A percentile compares a stretch with the other conserved stretches of the same genome.
phyloP scores from a whole-genome alignment of 2,888 invertebrate species.

The Peribatodes rhomboidaria region DNA sequence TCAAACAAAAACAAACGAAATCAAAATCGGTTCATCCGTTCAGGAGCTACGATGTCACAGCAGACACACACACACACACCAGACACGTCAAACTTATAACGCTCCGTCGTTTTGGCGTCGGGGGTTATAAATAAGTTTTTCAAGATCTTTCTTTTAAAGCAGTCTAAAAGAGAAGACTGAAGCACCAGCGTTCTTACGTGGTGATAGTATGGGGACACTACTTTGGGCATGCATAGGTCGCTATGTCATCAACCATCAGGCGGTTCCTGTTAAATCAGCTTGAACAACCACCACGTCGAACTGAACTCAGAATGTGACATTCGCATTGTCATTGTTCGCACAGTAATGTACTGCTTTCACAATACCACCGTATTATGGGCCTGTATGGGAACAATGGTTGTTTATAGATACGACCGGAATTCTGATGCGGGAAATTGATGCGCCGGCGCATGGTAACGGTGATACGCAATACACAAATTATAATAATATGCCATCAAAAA shows the following conservation, averaged over 20 bases:
- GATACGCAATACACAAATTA: constrained; percentile 39
- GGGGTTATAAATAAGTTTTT: too few relatives aligned
- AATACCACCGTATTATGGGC: constrained; percentile 55
- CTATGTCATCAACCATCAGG: background rate
- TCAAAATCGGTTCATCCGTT: too few relatives aligned
- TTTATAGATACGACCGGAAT: constrained; percentile 71
- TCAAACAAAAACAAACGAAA: too few relatives aligned
- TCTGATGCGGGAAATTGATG: constrained; percentile 63
- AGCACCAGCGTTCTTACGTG: too few relatives aligned
- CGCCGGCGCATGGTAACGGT: constrained; percentile 57
- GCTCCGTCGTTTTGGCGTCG: too few relatives aligned
- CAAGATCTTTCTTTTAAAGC: too few relatives aligned
- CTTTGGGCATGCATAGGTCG: background rate
- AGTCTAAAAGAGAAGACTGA: too few relatives aligned
- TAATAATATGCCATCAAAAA: constrained; percentile 34
- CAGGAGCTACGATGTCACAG: too few relatives aligned
- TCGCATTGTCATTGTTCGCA: constrained; percentile 42
- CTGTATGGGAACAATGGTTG: constrained; percentile 73
- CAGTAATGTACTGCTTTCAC: constrained; percentile 50
- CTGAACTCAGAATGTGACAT: constrained; percentile 34
- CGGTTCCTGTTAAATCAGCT: constrained; percentile 5
- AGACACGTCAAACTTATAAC: too few relatives aligned
- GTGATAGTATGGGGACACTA: too few relatives aligned
- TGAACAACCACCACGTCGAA: constrained; percentile 16
- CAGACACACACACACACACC: too few relatives aligned